phyloP scores from a whole-genome alignment of 2,113 vertebrate genomes.

The Isurus oxyrinchus region DNA sequence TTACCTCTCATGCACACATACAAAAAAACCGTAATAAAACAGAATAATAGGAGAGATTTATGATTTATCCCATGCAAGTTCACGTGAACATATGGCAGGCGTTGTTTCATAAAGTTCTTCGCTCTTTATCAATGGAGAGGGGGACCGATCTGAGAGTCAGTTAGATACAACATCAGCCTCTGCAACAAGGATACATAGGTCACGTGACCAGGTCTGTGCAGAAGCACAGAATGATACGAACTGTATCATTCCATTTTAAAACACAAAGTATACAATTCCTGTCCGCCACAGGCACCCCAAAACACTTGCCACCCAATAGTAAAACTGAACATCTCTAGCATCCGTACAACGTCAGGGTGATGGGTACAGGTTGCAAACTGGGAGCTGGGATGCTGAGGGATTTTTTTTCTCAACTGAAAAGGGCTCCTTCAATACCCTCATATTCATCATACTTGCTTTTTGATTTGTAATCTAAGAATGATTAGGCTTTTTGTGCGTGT shows the following conservation, averaged over 20 bases:
- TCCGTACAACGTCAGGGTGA: background rate
- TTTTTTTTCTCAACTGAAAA: background rate
- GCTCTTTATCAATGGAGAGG: background rate
- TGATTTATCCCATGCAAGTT: slow-evolving; percentile 31
- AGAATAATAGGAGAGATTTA: slow-evolving; percentile 30
- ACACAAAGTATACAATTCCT: background rate
- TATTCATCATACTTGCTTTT: background rate
- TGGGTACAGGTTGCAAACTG: background rate
- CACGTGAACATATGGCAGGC: slow-evolving; percentile 33
- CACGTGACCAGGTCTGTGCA: background rate
- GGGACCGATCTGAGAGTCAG: background rate
- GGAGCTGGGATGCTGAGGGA: background rate
- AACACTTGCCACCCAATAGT: background rate
- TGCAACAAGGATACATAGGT: background rate
- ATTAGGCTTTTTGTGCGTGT: background rate
- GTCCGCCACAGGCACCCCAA: background rate
- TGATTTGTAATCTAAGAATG: background rate
- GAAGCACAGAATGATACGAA: background rate
- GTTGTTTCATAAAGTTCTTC: background rate
- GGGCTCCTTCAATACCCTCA: background rate
- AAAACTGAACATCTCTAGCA: background rate
- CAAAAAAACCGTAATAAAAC: slow-evolving; percentile 12
- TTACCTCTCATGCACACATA: slow-evolving; percentile 11
- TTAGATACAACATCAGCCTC: background rate
- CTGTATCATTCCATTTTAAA: background rate